Evolutionary conservation across 2,113 vertebrate species (phyloP).

Genomic region (Burhinus oedicnemus): DNA sequence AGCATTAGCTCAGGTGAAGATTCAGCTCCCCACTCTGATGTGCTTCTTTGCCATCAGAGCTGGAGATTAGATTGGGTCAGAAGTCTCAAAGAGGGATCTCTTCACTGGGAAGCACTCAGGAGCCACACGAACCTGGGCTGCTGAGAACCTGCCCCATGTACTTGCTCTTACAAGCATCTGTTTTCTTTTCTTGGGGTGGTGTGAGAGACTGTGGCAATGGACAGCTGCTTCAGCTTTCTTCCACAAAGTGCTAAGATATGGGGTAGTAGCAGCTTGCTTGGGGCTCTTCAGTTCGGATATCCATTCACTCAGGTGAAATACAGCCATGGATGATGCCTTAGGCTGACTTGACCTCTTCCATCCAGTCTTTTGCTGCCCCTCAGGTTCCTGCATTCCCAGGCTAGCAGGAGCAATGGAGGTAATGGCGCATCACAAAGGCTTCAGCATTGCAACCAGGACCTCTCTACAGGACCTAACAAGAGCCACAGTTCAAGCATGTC

Average conservation of each 20-base stretch:
- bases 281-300: not conserved
- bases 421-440: not conserved
- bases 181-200: not conserved
- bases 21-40: not conserved
- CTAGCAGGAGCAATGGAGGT: not conserved
- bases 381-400: not conserved
- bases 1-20: not conserved
- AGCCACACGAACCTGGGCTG: not conserved
- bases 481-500: not conserved
- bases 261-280: not conserved
- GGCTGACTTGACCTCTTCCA: not conserved
- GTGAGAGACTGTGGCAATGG: not conserved
- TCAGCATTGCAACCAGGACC: not conserved
- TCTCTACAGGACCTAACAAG: not conserved
- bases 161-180: not conserved
- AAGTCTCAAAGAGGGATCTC: not conserved
- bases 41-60: not conserved
- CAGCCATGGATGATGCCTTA: not conserved
- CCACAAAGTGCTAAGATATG: not conserved
- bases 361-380: not conserved
- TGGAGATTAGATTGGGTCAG: not conserved
- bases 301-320: not conserved
- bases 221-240: not conserved
- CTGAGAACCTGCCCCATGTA: not conserved
- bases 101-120: not conserved